Evolutionary conservation across 2,888 invertebrate species (phyloP), one percentile per base, ranked within the genome.

Genomic region (Drosophila subsilvestris): DNA sequence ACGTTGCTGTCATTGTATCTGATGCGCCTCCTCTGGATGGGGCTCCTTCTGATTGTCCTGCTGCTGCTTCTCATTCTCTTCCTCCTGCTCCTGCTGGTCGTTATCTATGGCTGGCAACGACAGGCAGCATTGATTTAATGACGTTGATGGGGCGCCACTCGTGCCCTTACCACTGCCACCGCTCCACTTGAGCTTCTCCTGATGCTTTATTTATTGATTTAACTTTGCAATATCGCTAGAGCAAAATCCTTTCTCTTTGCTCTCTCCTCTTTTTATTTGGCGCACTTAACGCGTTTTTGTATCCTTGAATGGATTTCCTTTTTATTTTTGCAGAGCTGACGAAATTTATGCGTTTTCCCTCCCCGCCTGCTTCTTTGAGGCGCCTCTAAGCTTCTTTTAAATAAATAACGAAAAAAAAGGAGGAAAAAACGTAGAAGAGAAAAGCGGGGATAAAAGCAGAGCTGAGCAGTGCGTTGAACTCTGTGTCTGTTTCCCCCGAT

Each of bases 121-220:
- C 80, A 78, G 82, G 88, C 83, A 86, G 86, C 89, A 90, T 90
- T 90, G 90, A 90, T 90, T 90, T 90, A 90, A 90, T 90, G 90
- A 90, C 90, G 80, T 90, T 90, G 89, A 90, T 80, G 83, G 63
- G 71, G 63, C 75, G 83, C 70, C 83, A 71, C 80, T 72, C 72
- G 74, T 60, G 53, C 60, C 42, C 22, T 18, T 29, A 42, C 56
- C 63, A 53, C 50, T 62, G 37, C 50, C 42, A 59, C 25, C 14
- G 29, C 58, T 59, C 20, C 42, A 29, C 18, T 18, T 22, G 29
- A 3, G 59, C 66, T 67, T 50, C 76, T 63, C 75, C 79, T 79
- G 79, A 83, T 88, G 89, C 89, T 89, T 89, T 88, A 89, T 88
- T 88, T 89, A 88, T 88, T 88, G 88, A 88, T 88, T 88, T 88